Evolutionary conservation across 1,140 invertebrate species (phyloP), one percentile per base, ranked within the genome.

Genomic region (Polyergus mexicanus): DNA sequence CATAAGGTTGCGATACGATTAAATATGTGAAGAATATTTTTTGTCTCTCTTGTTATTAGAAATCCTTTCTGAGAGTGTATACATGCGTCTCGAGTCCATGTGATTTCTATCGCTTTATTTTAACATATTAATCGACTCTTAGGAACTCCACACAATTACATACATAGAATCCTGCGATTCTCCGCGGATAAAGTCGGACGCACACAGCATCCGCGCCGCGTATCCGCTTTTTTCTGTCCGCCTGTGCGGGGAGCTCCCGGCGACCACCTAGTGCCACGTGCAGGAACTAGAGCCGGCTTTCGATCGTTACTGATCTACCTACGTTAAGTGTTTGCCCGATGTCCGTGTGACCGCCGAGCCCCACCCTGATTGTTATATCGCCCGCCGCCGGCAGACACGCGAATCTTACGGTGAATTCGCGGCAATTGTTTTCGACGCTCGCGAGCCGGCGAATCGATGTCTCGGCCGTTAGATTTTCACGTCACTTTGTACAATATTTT

Each of bases 301-400:
- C 91, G 91, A 92, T 92, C 91, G 91, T 92, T 92, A 92, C 91
- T 90, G 89, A 92, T 92, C 87, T 91, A 89, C 88, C 87, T 89
- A 89, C 74, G 88, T 88, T 91, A 92, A 92, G 88, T 91, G 84
- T 90, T 92, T 85, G 85, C 84, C 87, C 76, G 62, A 90, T 68
- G 83, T 91, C 84, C 86, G 85, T 87, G 80, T 84, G 77, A 76
- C 56, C 60, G 69, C 51, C 60, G 75, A 86, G 77, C 88, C 89
- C 90, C 91, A 88, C 91, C 91, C 91, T 90, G 72, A 77, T 54
- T 85, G 66, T 89, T 89, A 86, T 56, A 86, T 72, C 32, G 78
- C 68, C 28, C 32, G 68, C 38, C 28, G 54, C 38, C 28, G 68
- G 38, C 56, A 10, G 41, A 47, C 25, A 28, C 28, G 68, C 44